phyloP scores from a whole-genome alignment of 2,797 vertebrate species.

The Epinephelus coioides region DNA sequence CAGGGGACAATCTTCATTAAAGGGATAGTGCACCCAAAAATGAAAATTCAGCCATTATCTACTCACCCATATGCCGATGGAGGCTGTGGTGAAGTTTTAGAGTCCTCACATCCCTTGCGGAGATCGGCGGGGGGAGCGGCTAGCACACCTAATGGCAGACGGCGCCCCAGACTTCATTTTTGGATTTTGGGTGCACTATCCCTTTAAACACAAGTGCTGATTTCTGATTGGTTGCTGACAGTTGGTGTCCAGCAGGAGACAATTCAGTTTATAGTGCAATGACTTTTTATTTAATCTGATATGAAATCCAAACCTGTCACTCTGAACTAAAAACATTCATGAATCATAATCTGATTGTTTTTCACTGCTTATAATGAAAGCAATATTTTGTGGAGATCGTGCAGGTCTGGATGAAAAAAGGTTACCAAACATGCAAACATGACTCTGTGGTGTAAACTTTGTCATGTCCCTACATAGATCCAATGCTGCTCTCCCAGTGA shows the following conservation, averaged over 20 bases:
- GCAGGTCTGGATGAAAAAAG: background rate
- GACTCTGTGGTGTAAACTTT: slow-evolving; percentile 7
- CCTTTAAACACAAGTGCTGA: background rate
- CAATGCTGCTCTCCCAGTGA: slow-evolving; percentile 10
- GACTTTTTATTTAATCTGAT: background rate
- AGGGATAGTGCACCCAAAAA: no score
- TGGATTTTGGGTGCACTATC: no score
- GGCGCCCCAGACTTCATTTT: no score
- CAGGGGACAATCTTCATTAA: slow-evolving; percentile 19
- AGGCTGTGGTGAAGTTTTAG: no score
- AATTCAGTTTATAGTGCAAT: background rate
- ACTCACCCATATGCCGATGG: no score
- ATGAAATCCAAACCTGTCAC: slow-evolving; percentile 12
- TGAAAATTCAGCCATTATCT: no score
- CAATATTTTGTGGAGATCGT: slow-evolving; percentile 18
- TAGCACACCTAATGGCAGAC: no score
- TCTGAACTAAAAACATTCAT: slow-evolving; percentile 1
- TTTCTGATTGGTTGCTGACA: slow-evolving; percentile 4
- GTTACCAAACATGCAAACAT: slow-evolving; percentile 11
- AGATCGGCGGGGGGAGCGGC: no score
- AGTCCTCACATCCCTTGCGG: no score
- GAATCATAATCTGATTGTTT: background rate
- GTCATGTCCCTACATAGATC: background rate
- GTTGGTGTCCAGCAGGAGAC: background rate
- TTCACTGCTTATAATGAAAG: slow-evolving; percentile 14